phyloP scores from a whole-genome alignment of 2,797 vertebrate species.

The Pygocentrus nattereri region DNA sequence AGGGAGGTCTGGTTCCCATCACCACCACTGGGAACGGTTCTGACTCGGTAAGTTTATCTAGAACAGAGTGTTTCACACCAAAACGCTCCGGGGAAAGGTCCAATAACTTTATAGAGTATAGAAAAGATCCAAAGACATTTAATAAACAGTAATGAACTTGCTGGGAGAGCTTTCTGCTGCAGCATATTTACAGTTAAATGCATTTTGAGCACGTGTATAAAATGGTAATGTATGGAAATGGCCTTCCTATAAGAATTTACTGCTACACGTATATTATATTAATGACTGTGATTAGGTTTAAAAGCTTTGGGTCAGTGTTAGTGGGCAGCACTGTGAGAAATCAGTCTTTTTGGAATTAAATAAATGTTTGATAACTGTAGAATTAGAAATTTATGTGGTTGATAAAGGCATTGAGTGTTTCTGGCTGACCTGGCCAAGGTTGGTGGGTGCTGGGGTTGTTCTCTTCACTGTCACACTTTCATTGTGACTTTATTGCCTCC shows the following conservation, averaged over 20 bases:
- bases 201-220: too few species aligned
- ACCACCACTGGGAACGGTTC: too few species aligned
- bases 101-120: too few species aligned
- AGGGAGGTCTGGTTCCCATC: too few species aligned
- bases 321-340: not conserved
- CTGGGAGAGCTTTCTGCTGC: too few species aligned
- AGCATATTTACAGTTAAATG: too few species aligned
- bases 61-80: too few species aligned
- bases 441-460: too few species aligned
- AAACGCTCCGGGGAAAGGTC: too few species aligned
- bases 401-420: slow-evolving; percentile 11
- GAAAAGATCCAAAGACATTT: too few species aligned
- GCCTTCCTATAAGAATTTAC: not conserved
- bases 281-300: not conserved
- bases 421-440: slow-evolving; percentile 24
- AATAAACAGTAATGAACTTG: too few species aligned
- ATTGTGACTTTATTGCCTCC: slow-evolving; percentile 52
- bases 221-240: not conserved
- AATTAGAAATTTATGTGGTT: not conserved
- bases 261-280: not conserved
- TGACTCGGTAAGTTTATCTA: too few species aligned
- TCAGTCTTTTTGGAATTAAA: not conserved
- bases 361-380: slow-evolving; percentile 25
- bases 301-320: not conserved
- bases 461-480: slow-evolving; percentile 40